Percentiles rank a stretch among this genome's conserved stretches.
These are phyloP conservation scores for Sinella curviseta DNA, from an alignment of 1,140 invertebrate genomes.

Conservation along the genomic window DNA sequence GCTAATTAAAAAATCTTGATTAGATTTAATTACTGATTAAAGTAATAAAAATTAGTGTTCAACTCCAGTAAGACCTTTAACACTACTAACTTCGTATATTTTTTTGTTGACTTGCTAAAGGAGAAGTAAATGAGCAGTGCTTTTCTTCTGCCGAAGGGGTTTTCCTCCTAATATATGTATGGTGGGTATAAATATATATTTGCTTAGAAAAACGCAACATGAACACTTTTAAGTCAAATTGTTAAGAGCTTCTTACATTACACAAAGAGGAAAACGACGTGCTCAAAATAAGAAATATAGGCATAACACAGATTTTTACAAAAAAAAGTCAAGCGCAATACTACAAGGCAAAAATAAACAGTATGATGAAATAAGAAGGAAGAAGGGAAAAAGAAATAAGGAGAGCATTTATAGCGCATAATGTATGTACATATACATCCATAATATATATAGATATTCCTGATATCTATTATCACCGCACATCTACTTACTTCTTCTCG, in stretches of 20 bases:
- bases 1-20: too few species aligned
- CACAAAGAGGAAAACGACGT: background rate
- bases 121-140: slow-evolving; percentile 5
- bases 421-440: background rate
- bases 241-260: background rate
- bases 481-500: background rate
- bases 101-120: slow-evolving; percentile 13
- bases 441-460: too few species aligned
- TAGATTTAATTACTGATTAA: too few species aligned
- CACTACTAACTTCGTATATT: background rate
- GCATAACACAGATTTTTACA: background rate
- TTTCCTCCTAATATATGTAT: background rate
- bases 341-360: background rate
- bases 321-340: background rate
- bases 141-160: slow-evolving; percentile 5
- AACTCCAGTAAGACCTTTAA: too few species aligned
- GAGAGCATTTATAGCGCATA: background rate
- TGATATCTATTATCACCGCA: too few species aligned
- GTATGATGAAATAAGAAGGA: background rate
- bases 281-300: background rate
- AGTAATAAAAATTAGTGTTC: too few species aligned
- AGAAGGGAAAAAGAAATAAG: background rate
- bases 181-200: background rate
- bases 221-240: slow-evolving; percentile 2
- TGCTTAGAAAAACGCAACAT: background rate